Conservation (phyloP, 2,888 invertebrate genomes). For the Stenchaetothrips biformis region DNA sequence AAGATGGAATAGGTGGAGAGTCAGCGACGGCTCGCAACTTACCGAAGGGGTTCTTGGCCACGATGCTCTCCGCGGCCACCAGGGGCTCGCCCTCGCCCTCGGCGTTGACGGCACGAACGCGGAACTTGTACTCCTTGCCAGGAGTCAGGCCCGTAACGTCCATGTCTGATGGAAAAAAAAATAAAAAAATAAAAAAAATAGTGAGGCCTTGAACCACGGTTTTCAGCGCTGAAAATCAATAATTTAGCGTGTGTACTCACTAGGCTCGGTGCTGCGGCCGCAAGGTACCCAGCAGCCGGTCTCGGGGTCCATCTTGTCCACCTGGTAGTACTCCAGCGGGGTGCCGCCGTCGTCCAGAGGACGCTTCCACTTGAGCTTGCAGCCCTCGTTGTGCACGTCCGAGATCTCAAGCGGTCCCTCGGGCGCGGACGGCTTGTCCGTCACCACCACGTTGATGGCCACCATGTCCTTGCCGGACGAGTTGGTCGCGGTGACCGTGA, state of each 20-base stretch:
- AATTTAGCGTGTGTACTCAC: constrained; percentile 47
- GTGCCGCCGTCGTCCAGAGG: constrained; percentile 92
- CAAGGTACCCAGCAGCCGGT: constrained; percentile 87
- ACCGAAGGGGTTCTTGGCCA: constrained; percentile 97
- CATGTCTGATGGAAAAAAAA: constrained; percentile 55
- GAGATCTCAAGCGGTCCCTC: constrained; percentile 81
- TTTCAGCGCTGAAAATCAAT: neutral
- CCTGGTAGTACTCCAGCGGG: constrained; percentile 92
- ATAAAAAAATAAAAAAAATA: constrained; percentile 18
- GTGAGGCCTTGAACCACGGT: too few species aligned
- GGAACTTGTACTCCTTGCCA: constrained; percentile 91
- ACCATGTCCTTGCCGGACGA: constrained; percentile 82
- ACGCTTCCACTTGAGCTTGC: constrained; percentile 91
- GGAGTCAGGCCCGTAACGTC: constrained; percentile 81
- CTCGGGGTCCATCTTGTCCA: constrained; percentile 90
- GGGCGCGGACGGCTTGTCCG: constrained; percentile 81
- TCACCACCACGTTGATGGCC: constrained; percentile 73
- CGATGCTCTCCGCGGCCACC: constrained; percentile 73
- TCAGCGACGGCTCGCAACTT: constrained; percentile 38
- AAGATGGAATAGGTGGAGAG: constrained; percentile 8
- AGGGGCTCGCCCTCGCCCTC: constrained; percentile 96
- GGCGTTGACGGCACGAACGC: constrained; percentile 90
- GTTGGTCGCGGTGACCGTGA: constrained; percentile 79
- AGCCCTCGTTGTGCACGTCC: constrained; percentile 89
- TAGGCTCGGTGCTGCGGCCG: constrained; percentile 74